Conservation (phyloP, 1,140 invertebrate species). For the Caenorhabditis tropicalis region DNA sequence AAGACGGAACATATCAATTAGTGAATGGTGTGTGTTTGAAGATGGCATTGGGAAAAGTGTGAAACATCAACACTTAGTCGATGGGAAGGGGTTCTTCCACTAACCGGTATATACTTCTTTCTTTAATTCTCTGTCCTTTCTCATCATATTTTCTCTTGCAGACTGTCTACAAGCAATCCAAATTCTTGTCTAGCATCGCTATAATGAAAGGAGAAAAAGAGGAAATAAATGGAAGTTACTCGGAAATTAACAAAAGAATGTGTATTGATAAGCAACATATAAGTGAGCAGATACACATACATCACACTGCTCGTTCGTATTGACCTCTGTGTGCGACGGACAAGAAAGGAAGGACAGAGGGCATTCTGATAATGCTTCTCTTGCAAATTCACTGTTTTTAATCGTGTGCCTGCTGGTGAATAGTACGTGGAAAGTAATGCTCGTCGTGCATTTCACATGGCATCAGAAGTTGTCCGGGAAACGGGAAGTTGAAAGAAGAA, state of each 20-base stretch:
- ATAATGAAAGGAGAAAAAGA: not conserved
- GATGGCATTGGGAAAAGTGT: slow-evolving; percentile 15
- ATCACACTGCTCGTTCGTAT: not conserved
- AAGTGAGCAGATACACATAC: not conserved
- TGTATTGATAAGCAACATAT: slow-evolving; percentile 7
- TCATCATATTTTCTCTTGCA: not conserved
- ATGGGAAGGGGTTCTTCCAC: not conserved
- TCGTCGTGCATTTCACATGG: not conserved
- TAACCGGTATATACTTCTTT: slow-evolving; percentile 1
- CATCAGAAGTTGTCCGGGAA: not conserved
- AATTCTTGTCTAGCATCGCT: slow-evolving; percentile 10
- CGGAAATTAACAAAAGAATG: not conserved
- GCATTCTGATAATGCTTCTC: slow-evolving; percentile 17
- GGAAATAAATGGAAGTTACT: not conserved
- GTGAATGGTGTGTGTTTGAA: not conserved
- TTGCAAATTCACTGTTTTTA: slow-evolving; percentile 5
- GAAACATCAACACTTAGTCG: slow-evolving; percentile 22
- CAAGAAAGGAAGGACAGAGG: not conserved
- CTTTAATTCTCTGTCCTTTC: not conserved
- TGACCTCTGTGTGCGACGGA: not conserved
- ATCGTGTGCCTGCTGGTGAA: slow-evolving; percentile 2
- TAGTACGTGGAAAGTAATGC: not conserved
- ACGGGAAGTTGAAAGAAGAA: not conserved
- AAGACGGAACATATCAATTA: slow-evolving; percentile 20
- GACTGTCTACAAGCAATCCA: not conserved